These are phyloP conservation scores for Ophiothrix spiculata DNA, from an alignment of 35 echinoderm and acorn worm genomes.

Conservation along the genomic window DNA sequence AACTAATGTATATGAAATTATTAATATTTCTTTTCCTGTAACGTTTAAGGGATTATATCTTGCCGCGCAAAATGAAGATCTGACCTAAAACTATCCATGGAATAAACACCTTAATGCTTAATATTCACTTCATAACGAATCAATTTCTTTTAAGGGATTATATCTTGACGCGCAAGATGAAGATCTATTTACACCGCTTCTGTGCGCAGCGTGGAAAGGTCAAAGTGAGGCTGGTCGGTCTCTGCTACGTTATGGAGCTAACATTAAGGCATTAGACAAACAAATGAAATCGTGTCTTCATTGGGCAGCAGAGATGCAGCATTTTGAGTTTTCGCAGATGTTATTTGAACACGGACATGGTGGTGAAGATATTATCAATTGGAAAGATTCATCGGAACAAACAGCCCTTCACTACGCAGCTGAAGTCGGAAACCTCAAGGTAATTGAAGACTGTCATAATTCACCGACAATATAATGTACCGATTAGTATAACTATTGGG, in stretches of 20 bases:
- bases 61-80: not conserved
- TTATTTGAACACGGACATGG: slow-evolving; percentile 19
- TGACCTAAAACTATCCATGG: not conserved
- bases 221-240: slow-evolving; percentile 45
- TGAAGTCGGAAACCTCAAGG: slow-evolving; percentile 66
- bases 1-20: not conserved
- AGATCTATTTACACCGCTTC: slow-evolving; percentile 57
- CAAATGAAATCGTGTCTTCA: slow-evolving; percentile 57
- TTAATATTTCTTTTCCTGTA: no score
- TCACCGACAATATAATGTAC: no score
- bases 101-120: not conserved
- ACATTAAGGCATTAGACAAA: slow-evolving; percentile 6
- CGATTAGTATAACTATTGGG: no score
- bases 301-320: slow-evolving; percentile 69
- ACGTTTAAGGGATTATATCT: no score
- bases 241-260: slow-evolving; percentile 42
- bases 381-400: slow-evolving; percentile 35
- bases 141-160: slow-evolving; percentile 25
- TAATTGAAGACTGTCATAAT: slow-evolving; percentile 20
- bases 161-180: slow-evolving; percentile 43
- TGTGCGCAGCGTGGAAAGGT: slow-evolving; percentile 77
- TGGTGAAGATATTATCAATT: slow-evolving; percentile 11
- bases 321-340: slow-evolving; percentile 37
- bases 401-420: slow-evolving; percentile 66
- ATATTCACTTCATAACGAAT: not conserved